Percentiles rank a stretch among this genome's conserved stretches.
Evolutionary conservation across 2,113 vertebrate species (phyloP).

Genomic region (Danio rerio): DNA sequence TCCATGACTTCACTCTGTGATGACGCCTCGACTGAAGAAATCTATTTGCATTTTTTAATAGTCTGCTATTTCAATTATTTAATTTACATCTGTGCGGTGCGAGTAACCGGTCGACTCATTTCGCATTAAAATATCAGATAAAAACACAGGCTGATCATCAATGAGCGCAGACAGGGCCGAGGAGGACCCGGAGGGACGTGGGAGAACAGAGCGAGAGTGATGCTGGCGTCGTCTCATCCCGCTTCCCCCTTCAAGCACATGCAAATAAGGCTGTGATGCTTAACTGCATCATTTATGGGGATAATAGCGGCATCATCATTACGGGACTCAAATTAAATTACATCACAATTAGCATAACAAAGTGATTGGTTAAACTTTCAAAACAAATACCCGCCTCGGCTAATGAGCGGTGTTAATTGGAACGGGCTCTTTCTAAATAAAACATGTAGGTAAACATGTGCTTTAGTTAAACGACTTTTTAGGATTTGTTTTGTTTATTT

Average conservation of each 20-base stretch:
- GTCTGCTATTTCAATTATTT: constrained; percentile 82
- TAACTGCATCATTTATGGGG: constrained; percentile 99
- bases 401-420: constrained; percentile 99
- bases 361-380: constrained; percentile 99
- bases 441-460: constrained; percentile 97
- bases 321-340: constrained; percentile 99
- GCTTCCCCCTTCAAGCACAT: constrained; percentile 96
- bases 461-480: constrained; percentile 88
- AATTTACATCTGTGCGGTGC: constrained; percentile 86
- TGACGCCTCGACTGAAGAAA: constrained; percentile 57
- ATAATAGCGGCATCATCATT: constrained; percentile 99
- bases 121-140: constrained; percentile 84
- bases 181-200: constrained; percentile 94
- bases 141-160: constrained; percentile 93
- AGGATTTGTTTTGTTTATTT: constrained; percentile 77
- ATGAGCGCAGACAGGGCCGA: constrained; percentile 88
- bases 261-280: constrained; percentile 99
- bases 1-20: constrained; percentile 70
- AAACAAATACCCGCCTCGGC: constrained; percentile 98
- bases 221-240: constrained; percentile 87
- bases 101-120: constrained; percentile 85
- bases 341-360: constrained; percentile 99
- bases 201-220: constrained; percentile 93
- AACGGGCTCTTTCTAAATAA: constrained; percentile 95
- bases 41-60: constrained; percentile 72